Evolutionary conservation across 2,113 vertebrate species (phyloP), one percentile per base, ranked within the genome.

Genomic region (Psettodes erumei): DNA sequence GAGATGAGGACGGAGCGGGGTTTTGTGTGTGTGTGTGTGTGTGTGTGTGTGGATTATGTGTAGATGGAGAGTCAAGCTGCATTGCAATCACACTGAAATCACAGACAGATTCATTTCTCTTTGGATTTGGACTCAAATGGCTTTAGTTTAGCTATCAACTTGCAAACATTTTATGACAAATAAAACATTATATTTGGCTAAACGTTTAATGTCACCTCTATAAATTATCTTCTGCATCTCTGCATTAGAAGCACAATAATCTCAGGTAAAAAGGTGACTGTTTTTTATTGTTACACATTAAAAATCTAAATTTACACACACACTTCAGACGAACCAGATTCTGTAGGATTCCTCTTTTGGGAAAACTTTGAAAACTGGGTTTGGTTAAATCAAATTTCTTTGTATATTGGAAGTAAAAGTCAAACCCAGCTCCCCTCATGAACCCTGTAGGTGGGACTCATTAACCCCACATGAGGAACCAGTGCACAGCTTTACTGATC

Each of bases 1-100:
- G 40, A 58, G 67, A 71, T 50, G 54, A 75, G 37, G 62, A 55
- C 25, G 28, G 35, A 47, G 4, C n/a, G 40, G 40, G 56, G 50
- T 32, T 73, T 16, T 64, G 27, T 67, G 54, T 73, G 58, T 47
- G 56, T 50, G 30, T 56, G 18, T 38, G 30, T 28, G 23, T n/a
- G 7, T 9, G 10, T 18, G 55, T 60, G 33, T 55, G 38, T 53
- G 32, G 33, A 48, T 63, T 63, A 55, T 21, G 1, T n/a, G 2
- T 4, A 53, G 69, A 68, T 60, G 48, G 35, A 23, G 30, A 56
- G 37, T 72, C 64, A 47, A 23, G 42, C 56, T 63, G 32, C 8
- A 19, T 10, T 32, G 56, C 30, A 66, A 65, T 58, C 18, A 21
- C 35, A 48, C 30, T 6, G 5, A 33, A 16, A 10, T 45, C 5